A percentile compares a stretch with the other conserved stretches of the same genome.
Evolutionary conservation across 2,113 vertebrate species (phyloP).

Genomic region (Scomber japonicus): DNA sequence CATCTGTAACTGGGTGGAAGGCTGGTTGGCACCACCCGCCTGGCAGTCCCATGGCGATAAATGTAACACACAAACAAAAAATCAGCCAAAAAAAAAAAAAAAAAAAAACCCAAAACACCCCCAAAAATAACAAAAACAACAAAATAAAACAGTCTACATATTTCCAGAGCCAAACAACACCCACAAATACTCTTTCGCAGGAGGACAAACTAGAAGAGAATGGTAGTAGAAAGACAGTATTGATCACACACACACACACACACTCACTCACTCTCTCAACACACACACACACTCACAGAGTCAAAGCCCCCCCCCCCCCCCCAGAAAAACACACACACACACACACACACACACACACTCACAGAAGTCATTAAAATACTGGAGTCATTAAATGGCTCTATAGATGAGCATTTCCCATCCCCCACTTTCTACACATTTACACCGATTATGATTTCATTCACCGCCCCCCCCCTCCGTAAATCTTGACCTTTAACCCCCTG

Average conservation of each 20-base stretch:
- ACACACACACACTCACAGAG: background rate
- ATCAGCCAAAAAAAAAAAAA: background rate
- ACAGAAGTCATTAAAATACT: conserved; percentile 52
- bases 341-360: conserved; percentile 29
- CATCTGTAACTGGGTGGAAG: conserved; percentile 41
- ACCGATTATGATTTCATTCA: conserved; percentile 27
- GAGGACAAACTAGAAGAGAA: conserved; percentile 46
- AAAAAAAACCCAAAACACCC: background rate
- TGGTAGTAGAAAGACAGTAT: conserved; percentile 27
- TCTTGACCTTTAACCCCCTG: conserved; percentile 30
- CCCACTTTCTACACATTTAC: conserved; percentile 72
- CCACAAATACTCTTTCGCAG: conserved; percentile 27
- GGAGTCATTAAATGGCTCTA: conserved; percentile 66
- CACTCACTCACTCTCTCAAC: background rate
- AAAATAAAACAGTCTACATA: background rate
- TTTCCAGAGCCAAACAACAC: too few species aligned
- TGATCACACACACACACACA: background rate
- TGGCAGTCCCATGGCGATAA: conserved; percentile 74
- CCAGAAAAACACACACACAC: too few species aligned
- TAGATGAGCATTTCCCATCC: conserved; percentile 52
- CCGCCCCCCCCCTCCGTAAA: background rate
- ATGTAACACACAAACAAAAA: conserved; percentile 36
- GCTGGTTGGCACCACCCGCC: conserved; percentile 53
- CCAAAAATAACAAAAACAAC: too few species aligned
- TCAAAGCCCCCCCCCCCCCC: background rate